Percentiles rank a stretch among this genome's conserved stretches.
phyloP scores from a whole-genome alignment of 2,888 invertebrate species.

The Agelastica alni region DNA sequence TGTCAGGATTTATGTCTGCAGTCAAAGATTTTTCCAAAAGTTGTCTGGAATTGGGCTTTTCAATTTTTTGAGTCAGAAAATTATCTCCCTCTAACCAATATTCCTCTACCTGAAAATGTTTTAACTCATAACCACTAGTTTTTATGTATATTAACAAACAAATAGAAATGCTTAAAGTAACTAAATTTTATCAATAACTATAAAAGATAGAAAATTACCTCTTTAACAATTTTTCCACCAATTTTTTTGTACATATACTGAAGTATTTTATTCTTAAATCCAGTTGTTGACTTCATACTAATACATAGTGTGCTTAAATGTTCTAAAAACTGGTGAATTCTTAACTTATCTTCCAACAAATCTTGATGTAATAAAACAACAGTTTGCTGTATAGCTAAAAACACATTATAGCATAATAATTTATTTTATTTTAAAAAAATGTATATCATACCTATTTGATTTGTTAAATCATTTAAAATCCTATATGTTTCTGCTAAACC shows the following conservation, averaged over 20 bases:
- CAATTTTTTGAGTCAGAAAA: slow-evolving; percentile 49
- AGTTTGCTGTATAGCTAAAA: slow-evolving; percentile 45
- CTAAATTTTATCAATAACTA: too few relatives aligned
- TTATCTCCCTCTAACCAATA: slow-evolving; percentile 49
- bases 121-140: too few relatives aligned
- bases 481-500: slow-evolving; percentile 45
- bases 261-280: slow-evolving; percentile 46
- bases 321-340: slow-evolving; percentile 57
- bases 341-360: slow-evolving; percentile 55
- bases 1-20: slow-evolving; percentile 52
- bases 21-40: slow-evolving; percentile 29
- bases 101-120: slow-evolving; percentile 45
- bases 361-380: slow-evolving; percentile 58
- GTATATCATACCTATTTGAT: slow-evolving; percentile 54
- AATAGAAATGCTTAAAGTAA: too few relatives aligned
- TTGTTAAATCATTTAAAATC: slow-evolving; percentile 42
- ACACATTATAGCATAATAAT: neutral
- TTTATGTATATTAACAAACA: too few relatives aligned
- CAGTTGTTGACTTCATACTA: slow-evolving; percentile 54
- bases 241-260: slow-evolving; percentile 58
- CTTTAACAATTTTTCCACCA: slow-evolving; percentile 60
- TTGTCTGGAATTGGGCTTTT: slow-evolving; percentile 48
- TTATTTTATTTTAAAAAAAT: slow-evolving; percentile 41
- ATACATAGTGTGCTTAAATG: slow-evolving; percentile 55
- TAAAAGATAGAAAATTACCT: slow-evolving; percentile 48